Evolutionary conservation across 2,113 vertebrate genomes (phyloP), one percentile per base, ranked within the genome.

Genomic region (Grammomys dolichurus): DNA sequence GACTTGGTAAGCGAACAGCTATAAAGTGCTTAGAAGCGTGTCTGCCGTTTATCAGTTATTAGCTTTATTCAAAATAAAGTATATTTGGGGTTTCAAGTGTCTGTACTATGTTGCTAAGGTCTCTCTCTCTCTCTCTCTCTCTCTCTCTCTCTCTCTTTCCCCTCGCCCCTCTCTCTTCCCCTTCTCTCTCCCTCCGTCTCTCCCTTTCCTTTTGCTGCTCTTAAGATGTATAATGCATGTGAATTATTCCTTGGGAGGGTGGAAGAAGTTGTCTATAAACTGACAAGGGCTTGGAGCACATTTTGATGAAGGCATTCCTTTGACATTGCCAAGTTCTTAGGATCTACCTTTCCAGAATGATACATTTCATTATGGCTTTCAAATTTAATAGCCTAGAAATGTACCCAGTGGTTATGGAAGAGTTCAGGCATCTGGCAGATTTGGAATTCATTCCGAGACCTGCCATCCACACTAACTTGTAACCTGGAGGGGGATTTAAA

Each of bases 281-380:
- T 77, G 86, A 43, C 88, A 78, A 90, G 69, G 75, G 77, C 81
- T 94, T 48, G 81, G 89, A 82, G 48, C 12, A 54, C 69, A 73
- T 95, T 96, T 51, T 85, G 70, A 94, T 87, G 82, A 91, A 94
- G 94, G 43, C 19, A n/a, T 80, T 95, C 87, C 78, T 73, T 69
- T 89, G 94, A 86, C n/a, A 89, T 75, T 73, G 93, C 77, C 86
- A 88, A 77, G 77, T 76, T 60, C 95, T 94, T 92, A 90, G 93
- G 51, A 77, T 92, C 90, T 94, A 60, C 73, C 86, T 94, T 87
- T 90, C 70, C 70, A 86, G 89, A 95, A 90, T 86, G 95, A 88
- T 94, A 75, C 48, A 87, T 91, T 93, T 96, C 91, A 92, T 95
- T 43, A 90, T 60, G 75, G 67, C 81, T 95, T 95, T 95, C 88